Conservation (phyloP, 2,888 invertebrate genomes). For the Myopa tessellatipennis region DNA sequence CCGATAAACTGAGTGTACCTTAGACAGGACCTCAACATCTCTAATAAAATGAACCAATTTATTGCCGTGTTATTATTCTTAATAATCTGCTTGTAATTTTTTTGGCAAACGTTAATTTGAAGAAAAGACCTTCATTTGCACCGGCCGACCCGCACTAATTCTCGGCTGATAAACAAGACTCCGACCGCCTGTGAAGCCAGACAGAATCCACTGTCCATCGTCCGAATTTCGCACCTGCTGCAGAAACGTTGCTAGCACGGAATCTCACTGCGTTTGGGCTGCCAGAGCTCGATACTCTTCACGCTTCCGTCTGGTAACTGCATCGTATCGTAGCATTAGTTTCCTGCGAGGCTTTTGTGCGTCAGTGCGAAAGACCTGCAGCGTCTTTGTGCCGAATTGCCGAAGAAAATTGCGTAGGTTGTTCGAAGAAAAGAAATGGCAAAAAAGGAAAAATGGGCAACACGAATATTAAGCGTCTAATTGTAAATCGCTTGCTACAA, state of each 20-base stretch:
- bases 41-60: too few relatives aligned
- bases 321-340: background rate
- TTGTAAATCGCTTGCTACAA: too few relatives aligned
- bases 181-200: conserved; percentile 10
- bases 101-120: too few relatives aligned
- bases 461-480: too few relatives aligned
- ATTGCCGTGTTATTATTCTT: too few relatives aligned
- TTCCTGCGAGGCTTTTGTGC: background rate
- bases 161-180: too few relatives aligned
- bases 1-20: too few relatives aligned
- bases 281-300: background rate
- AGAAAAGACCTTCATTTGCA: too few relatives aligned
- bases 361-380: conserved; percentile 1
- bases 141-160: too few relatives aligned
- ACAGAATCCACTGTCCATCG: background rate
- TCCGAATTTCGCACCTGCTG: conserved; percentile 2
- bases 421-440: background rate
- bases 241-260: background rate
- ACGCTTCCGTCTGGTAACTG: conserved; percentile 14
- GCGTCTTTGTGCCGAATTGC: background rate
- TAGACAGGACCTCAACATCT: too few relatives aligned
- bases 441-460: background rate
- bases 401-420: background rate
- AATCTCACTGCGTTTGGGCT: background rate
- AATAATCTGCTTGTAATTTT: too few relatives aligned